phyloP scores from a whole-genome alignment of 2,113 vertebrate species.

The Phalacrocorax carbo region DNA sequence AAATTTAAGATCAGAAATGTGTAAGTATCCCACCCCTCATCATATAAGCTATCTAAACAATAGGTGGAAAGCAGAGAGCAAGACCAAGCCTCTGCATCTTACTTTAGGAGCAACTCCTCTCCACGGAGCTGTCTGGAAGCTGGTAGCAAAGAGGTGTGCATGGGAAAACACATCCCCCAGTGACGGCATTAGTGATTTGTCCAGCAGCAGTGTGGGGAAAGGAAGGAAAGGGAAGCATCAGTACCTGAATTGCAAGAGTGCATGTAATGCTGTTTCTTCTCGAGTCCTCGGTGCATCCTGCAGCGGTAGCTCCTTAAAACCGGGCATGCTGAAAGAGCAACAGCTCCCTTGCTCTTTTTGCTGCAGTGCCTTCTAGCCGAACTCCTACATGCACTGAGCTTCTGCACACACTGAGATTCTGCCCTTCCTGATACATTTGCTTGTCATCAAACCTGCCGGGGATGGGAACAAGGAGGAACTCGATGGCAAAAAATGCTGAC shows the following conservation, averaged over 20 bases:
- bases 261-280: neutral
- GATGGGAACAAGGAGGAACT: neutral
- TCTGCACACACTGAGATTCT: neutral
- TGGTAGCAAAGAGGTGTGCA: neutral
- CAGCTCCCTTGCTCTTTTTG: neutral
- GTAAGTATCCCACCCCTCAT: neutral
- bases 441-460: neutral
- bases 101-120: neutral
- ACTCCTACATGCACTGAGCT: neutral
- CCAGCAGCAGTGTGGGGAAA: neutral
- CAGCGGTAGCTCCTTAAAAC: neutral
- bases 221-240: neutral
- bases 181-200: fast-evolving
- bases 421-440: neutral
- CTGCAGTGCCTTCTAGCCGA: neutral
- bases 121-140: neutral
- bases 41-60: neutral
- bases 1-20: neutral
- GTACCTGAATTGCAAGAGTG: neutral
- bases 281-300: neutral
- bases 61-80: neutral
- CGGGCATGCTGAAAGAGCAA: neutral
- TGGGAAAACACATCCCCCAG: neutral
- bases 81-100: neutral
- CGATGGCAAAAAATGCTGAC: fast-evolving